A percentile compares a stretch with the other conserved stretches of the same genome.
Evolutionary conservation across 1,140 invertebrate species (phyloP).

Genomic region (Drosophila rufa): DNA sequence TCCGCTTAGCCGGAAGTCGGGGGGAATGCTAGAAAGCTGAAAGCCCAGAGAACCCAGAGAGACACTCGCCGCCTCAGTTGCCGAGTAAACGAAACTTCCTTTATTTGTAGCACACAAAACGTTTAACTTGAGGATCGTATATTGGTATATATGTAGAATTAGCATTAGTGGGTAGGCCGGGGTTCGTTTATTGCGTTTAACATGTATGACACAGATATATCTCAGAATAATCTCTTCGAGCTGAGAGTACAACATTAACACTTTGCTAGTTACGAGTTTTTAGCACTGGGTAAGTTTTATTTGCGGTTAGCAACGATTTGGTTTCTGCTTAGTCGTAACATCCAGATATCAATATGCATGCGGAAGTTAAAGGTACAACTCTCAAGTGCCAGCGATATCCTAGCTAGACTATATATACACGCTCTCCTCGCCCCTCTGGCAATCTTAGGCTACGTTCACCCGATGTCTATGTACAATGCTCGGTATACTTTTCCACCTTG

Average conservation of each 20-base stretch:
- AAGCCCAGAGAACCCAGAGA: not conserved
- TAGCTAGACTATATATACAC: conserved; percentile 40
- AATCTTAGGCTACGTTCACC: conserved; percentile 22
- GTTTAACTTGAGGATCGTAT: conserved; percentile 63
- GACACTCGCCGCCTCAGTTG: conserved; percentile 20
- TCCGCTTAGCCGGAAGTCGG: conserved; percentile 1
- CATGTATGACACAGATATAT: conserved; percentile 64
- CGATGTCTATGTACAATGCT: conserved; percentile 29
- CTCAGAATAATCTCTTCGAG: conserved; percentile 42
- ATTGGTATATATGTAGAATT: conserved; percentile 23
- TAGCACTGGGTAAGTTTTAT: conserved; percentile 58
- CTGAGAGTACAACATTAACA: conserved; percentile 62
- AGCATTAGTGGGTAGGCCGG: not conserved
- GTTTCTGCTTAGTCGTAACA: conserved; percentile 48
- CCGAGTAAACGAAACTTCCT: conserved; percentile 64
- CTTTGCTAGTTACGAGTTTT: conserved; percentile 38
- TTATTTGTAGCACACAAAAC: conserved; percentile 74
- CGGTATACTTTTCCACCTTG: not conserved
- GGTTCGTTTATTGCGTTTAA: conserved; percentile 53
- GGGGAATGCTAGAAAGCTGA: not conserved
- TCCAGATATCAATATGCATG: conserved; percentile 37
- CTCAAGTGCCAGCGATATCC: conserved; percentile 56
- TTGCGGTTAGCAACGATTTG: conserved; percentile 63
- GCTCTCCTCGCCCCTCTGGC: conserved; percentile 43
- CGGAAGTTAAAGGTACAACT: conserved; percentile 72